Evolutionary conservation across 2,113 vertebrate genomes (phyloP), one percentile per base, ranked within the genome.

Genomic region (Boulengeromyrus knoepffleri): DNA sequence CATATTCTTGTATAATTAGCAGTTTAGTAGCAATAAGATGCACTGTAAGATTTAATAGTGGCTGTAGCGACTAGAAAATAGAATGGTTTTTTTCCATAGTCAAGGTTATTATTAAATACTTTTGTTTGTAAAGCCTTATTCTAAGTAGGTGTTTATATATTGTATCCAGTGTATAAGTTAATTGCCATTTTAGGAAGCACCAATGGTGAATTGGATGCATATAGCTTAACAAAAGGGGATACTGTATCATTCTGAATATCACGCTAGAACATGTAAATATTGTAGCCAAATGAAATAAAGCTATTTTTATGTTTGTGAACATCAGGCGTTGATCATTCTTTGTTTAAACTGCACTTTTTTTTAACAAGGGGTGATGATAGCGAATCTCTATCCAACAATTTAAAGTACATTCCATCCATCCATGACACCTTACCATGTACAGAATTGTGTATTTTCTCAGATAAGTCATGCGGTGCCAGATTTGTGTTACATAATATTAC

Each of bases 251-350:
- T 84, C 12, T 84, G 89, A 89, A 85, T 58, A 89, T 6, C 77
- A 58, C n/a, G 45, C 89, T 85, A 58, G 53, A 62, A 85, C 31
- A 24, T 89, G 89, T 89, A 85, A 85, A 89, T 85, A 89, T 50
- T 85, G 50, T 85, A 89, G 52, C 50, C 53, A 89, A 80, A 85
- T 31, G 77, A 85, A 85, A 85, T 89, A 89, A 89, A 89, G 80
- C n/a, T 53, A 21, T 89, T 85, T 89, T 89, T 89, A 85, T 89
- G 70, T 89, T 80, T 80, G 24, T 80, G 46, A 83, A 62, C 89
- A 58, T 53, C 74, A 56, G 31, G 52, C 17, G 45, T 62, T n/a
- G 27, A 87, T 45, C 36, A 52, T 39, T 56, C 46, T 58, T 85
- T 85, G 21, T 84, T 83, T 89, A 13, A 39, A 42, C 39, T 58